Percentiles rank a stretch among this genome's conserved stretches.
Evolutionary conservation across 2,113 vertebrate species (phyloP).

Genomic region (Fregata magnificens): DNA sequence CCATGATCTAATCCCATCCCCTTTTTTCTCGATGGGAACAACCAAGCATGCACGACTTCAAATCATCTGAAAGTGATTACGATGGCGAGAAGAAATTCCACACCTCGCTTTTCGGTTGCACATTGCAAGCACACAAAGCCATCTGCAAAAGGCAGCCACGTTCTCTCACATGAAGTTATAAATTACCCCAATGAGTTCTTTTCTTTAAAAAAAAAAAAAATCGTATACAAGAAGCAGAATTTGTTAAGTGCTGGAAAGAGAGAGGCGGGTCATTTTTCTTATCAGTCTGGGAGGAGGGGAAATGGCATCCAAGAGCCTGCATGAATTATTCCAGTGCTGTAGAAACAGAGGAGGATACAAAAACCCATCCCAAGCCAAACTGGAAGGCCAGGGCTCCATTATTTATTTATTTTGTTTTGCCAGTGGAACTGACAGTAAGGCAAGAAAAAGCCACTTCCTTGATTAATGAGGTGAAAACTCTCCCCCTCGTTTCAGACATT

Average conservation of each 20-base stretch:
- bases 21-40: neutral
- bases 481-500: neutral
- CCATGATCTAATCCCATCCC: neutral
- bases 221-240: neutral
- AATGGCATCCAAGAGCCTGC: neutral
- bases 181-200: neutral
- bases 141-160: neutral
- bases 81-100: neutral
- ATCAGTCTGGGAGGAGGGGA: neutral
- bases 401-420: neutral
- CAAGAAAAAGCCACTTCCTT: neutral
- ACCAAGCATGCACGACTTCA: neutral
- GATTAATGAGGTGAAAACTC: neutral
- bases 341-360: constrained; percentile 1
- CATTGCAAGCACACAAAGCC: neutral
- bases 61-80: neutral
- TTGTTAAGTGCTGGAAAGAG: neutral
- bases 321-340: neutral
- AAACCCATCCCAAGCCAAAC: neutral
- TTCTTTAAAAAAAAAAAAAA: too few species aligned
- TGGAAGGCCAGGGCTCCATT: neutral
- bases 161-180: neutral
- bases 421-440: neutral
- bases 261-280: neutral
- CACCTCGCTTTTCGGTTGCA: neutral